These are phyloP conservation scores for Pristionchus entomophagus DNA, from an alignment of 2,888 invertebrate species.

Conservation along the genomic window DNA sequence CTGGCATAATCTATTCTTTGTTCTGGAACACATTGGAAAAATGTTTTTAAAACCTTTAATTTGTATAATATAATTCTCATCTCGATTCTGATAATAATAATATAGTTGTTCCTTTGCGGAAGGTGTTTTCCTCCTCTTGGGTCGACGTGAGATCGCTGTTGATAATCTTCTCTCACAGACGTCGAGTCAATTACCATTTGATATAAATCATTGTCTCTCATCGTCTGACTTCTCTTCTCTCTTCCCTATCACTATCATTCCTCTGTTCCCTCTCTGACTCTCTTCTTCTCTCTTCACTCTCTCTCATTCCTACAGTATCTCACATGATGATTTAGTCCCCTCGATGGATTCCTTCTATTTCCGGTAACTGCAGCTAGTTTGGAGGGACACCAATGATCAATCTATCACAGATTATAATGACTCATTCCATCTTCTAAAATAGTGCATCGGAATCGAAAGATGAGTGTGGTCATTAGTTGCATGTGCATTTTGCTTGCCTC, in stretches of 20 bases:
- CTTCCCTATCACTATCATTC: not conserved
- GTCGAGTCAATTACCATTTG: constrained; percentile 12
- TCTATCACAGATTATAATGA: not conserved
- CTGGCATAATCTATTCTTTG: not conserved
- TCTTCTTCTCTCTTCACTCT: not conserved
- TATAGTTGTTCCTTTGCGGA: not conserved
- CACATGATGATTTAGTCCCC: not conserved
- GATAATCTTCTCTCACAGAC: constrained; percentile 45
- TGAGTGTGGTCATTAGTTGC: not conserved
- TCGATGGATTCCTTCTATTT: not conserved
- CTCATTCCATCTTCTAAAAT: not conserved
- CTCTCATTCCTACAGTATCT: not conserved
- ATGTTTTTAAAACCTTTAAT: too few relatives aligned
- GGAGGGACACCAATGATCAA: not conserved
- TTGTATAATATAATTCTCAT: not conserved
- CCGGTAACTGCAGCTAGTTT: not conserved
- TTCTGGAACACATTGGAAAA: too few relatives aligned
- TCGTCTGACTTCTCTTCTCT: not conserved
- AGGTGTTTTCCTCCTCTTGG: not conserved
- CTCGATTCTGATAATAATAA: too few relatives aligned
- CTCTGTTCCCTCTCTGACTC: constrained; percentile 12
- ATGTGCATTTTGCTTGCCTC: not conserved
- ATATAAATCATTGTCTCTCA: constrained; percentile 39
- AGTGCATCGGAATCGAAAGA: not conserved
- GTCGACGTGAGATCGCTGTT: not conserved